Evolutionary conservation across 2,113 vertebrate genomes (phyloP).

Genomic region (Podarcis raffonei): DNA sequence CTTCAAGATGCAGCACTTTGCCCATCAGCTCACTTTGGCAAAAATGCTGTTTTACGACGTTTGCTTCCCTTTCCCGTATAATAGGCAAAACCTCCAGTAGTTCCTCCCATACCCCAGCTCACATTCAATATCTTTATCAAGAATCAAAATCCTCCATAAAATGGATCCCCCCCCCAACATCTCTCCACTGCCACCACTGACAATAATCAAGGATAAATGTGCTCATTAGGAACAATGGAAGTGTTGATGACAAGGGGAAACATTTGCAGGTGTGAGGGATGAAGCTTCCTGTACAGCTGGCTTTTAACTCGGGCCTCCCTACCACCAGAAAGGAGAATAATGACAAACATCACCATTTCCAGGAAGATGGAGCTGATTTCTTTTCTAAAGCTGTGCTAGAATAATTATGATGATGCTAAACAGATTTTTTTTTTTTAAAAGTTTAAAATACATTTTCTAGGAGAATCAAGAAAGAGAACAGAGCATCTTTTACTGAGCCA

Average conservation of each 20-base stretch:
- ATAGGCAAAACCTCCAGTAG: background rate
- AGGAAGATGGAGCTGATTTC: conserved; percentile 41
- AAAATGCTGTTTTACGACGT: background rate
- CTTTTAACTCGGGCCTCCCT: conserved; percentile 25
- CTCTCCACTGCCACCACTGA: background rate
- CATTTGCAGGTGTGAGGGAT: conserved; percentile 10
- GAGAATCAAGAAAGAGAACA: conserved; percentile 27
- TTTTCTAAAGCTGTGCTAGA: conserved; percentile 35
- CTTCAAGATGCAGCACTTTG: background rate
- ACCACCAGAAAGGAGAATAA: background rate
- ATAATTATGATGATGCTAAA: conserved; percentile 36
- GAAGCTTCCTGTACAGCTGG: conserved; percentile 34
- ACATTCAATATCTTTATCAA: background rate
- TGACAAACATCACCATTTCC: conserved; percentile 23
- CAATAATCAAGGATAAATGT: conserved; percentile 23
- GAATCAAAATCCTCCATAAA: conserved; percentile 25
- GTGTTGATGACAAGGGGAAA: conserved; percentile 38
- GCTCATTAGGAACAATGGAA: conserved; percentile 37
- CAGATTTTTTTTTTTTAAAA: background rate
- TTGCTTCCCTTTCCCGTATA: background rate
- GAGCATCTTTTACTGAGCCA: conserved; percentile 24
- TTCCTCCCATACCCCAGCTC: background rate
- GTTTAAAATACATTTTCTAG: conserved; percentile 3
- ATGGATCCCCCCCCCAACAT: conserved; percentile 20
- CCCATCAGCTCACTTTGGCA: background rate